Evolutionary conservation across 2,888 invertebrate species (phyloP).

Genomic region (Caenorhabditis sp.): DNA sequence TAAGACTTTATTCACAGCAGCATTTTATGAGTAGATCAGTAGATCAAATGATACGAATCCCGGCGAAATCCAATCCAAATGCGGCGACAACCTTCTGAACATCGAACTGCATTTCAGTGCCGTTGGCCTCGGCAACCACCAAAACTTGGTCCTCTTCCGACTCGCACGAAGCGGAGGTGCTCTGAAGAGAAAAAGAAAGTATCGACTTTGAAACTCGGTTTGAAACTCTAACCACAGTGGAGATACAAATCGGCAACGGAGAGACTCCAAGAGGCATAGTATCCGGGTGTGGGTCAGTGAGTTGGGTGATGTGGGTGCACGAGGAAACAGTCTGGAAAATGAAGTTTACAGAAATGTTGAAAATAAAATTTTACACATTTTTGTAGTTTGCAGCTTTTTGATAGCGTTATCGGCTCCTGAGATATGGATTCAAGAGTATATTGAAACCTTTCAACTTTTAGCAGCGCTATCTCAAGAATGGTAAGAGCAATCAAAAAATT

Average conservation of each 20-base stretch:
- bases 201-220: background rate
- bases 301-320: slow-evolving; percentile 3
- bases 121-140: slow-evolving; percentile 49
- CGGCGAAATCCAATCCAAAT: slow-evolving; percentile 37
- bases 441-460: background rate
- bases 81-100: slow-evolving; percentile 32
- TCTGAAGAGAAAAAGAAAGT: background rate
- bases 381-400: background rate
- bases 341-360: background rate
- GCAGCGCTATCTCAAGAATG: background rate
- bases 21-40: background rate
- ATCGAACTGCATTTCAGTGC: slow-evolving; percentile 44
- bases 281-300: slow-evolving; percentile 7
- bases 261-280: slow-evolving; percentile 16
- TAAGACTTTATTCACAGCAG: background rate
- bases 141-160: background rate
- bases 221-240: background rate
- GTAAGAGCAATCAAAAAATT: background rate
- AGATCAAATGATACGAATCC: slow-evolving; percentile 31
- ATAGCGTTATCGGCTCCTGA: background rate
- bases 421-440: background rate
- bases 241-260: slow-evolving; percentile 35
- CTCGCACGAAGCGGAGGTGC: background rate
- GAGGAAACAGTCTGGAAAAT: slow-evolving; percentile 17
- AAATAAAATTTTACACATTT: too few relatives aligned